Evolutionary conservation across 2,797 vertebrate genomes (phyloP).

Genomic region (Oreonectes daqikongensis): DNA sequence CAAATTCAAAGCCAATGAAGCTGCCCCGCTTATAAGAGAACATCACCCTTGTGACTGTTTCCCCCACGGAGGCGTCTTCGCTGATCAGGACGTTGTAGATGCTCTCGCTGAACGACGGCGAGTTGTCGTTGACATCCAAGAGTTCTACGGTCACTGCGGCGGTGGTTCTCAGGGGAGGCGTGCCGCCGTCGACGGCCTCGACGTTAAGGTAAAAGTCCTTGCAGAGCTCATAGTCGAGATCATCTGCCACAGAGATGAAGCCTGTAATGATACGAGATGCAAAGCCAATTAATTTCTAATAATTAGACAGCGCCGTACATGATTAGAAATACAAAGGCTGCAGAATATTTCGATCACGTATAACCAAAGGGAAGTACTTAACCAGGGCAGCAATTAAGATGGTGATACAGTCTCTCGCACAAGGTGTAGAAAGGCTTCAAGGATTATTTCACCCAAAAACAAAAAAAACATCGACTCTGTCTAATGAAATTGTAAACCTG

Average conservation of each 20-base stretch:
- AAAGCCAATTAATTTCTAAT: conserved; percentile 22
- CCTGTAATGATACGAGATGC: conserved; percentile 70
- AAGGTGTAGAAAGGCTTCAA: background rate
- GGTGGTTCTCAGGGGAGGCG: conserved; percentile 87
- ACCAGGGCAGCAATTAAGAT: background rate
- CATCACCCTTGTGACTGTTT: conserved; percentile 84
- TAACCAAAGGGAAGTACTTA: background rate
- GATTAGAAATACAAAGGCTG: conserved; percentile 8
- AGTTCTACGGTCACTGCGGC: conserved; percentile 91
- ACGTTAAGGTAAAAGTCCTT: conserved; percentile 91
- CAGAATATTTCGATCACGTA: conserved; percentile 8
- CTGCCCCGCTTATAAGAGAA: conserved; percentile 19
- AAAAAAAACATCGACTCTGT: background rate
- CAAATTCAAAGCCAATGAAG: conserved; percentile 36
- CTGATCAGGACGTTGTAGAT: conserved; percentile 90
- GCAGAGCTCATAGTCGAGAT: conserved; percentile 91
- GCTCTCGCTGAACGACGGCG: conserved; percentile 87
- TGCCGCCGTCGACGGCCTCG: conserved; percentile 91
- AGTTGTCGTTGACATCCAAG: conserved; percentile 95
- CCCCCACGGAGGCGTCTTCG: conserved; percentile 88
- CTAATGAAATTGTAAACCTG: background rate
- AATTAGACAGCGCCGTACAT: background rate
- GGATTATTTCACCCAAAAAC: background rate
- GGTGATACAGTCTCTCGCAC: background rate
- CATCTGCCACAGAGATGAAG: conserved; percentile 85